phyloP scores from a whole-genome alignment of 1,140 invertebrate species.

The Maniola jurtina region DNA sequence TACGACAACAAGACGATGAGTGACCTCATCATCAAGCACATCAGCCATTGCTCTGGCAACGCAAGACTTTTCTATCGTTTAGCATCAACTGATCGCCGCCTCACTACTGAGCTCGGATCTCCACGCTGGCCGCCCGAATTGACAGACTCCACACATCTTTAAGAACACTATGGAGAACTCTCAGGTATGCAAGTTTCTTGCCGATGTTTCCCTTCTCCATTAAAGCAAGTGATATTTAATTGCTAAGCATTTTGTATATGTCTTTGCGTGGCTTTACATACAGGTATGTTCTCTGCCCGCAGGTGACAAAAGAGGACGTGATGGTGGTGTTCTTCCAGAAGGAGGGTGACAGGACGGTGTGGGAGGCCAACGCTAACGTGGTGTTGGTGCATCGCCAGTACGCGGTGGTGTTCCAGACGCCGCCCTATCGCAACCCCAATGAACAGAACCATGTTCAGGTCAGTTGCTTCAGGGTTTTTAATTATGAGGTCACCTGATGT shows the following conservation, averaged over 20 bases:
- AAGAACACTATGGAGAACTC: too few relatives aligned
- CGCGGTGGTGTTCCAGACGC: constrained; percentile 92
- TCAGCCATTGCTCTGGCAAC: constrained; percentile 91
- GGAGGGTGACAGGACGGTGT: constrained; percentile 84
- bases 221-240: too few relatives aligned
- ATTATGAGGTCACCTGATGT: too few relatives aligned
- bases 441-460: constrained; percentile 86
- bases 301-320: constrained; percentile 93
- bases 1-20: constrained; percentile 98
- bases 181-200: too few relatives aligned
- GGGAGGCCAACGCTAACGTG: constrained; percentile 93
- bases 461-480: neutral
- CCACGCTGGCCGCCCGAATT: too few relatives aligned
- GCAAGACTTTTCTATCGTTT: too few relatives aligned
- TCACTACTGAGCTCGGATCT: too few relatives aligned
- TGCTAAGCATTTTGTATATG: too few relatives aligned
- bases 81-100: too few relatives aligned
- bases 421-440: constrained; percentile 85
- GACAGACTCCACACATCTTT: too few relatives aligned
- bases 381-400: constrained; percentile 96
- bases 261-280: too few relatives aligned
- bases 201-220: too few relatives aligned
- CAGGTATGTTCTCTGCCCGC: constrained; percentile 5
- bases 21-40: constrained; percentile 92
- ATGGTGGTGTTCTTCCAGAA: constrained; percentile 94